Conservation (phyloP, 2,113 vertebrate genomes). For the Lophotis ruficrista region DNA sequence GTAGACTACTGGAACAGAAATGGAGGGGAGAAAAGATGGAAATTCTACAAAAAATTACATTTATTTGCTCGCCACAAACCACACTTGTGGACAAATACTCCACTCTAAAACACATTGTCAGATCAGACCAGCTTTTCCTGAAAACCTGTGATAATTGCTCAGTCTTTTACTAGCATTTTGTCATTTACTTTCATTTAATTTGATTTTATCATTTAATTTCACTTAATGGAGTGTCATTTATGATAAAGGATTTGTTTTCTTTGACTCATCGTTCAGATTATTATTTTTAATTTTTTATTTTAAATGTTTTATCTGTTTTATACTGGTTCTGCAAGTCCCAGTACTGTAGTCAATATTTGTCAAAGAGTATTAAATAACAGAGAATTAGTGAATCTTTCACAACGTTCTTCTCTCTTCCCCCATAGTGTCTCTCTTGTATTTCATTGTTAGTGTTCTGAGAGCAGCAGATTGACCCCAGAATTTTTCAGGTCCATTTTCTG, state of each 20-base stretch:
- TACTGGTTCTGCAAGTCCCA: background rate
- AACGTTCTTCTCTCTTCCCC: background rate
- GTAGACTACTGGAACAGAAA: background rate
- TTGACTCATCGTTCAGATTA: slow-evolving; percentile 28
- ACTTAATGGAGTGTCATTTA: slow-evolving; percentile 49
- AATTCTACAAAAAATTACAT: slow-evolving; percentile 40
- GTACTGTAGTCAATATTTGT: background rate
- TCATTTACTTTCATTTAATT: slow-evolving; percentile 53
- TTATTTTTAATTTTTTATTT: slow-evolving; percentile 43
- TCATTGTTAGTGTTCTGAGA: background rate
- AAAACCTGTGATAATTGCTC: slow-evolving; percentile 29
- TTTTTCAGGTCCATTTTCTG: background rate
- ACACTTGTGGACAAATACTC: slow-evolving; percentile 1
- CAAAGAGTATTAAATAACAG: background rate
- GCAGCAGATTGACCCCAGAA: background rate
- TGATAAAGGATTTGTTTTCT: slow-evolving; percentile 30
- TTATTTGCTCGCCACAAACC: slow-evolving; percentile 12
- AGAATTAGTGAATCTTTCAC: background rate
- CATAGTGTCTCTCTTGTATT: background rate
- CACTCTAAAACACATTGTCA: background rate
- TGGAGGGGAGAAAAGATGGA: slow-evolving; percentile 18
- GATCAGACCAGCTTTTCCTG: slow-evolving; percentile 48
- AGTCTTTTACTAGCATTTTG: slow-evolving; percentile 44
- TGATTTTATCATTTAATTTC: slow-evolving; percentile 54
- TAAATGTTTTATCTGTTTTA: background rate